Conservation (phyloP, 2,797 vertebrate genomes). For the Luscinia megarhynchos region DNA sequence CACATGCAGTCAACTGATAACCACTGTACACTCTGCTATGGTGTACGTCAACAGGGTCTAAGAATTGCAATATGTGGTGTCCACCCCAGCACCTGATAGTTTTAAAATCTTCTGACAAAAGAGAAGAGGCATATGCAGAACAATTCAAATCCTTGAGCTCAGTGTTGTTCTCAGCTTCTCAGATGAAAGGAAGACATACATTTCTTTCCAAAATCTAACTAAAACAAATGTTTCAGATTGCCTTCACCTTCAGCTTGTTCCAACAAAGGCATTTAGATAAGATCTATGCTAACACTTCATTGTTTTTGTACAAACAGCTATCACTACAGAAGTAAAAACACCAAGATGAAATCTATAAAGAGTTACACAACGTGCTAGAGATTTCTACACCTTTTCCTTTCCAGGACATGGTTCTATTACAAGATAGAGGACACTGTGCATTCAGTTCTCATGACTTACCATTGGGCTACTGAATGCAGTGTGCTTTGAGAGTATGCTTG, state of each 20-base stretch:
- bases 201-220: not conserved
- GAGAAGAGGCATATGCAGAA: not conserved
- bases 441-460: constrained; percentile 78
- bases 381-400: not conserved
- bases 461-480: constrained; percentile 98
- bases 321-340: not conserved
- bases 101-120: not conserved
- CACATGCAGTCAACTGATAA: not conserved
- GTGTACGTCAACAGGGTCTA: not conserved
- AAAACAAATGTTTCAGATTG: not conserved
- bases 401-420: not conserved
- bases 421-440: not conserved
- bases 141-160: not conserved
- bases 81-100: not conserved
- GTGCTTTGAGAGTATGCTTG: constrained; percentile 93
- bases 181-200: not conserved
- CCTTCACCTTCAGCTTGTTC: not conserved
- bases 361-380: not conserved
- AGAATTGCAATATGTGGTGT: not conserved
- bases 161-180: not conserved
- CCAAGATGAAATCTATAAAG: not conserved
- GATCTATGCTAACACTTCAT: not conserved
- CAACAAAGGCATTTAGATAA: not conserved
- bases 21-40: not conserved
- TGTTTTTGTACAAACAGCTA: not conserved